Percentiles rank a stretch among this genome's conserved stretches.
Conservation (phyloP, 2,888 invertebrate genomes). For the Stenolophus ochropezus region DNA sequence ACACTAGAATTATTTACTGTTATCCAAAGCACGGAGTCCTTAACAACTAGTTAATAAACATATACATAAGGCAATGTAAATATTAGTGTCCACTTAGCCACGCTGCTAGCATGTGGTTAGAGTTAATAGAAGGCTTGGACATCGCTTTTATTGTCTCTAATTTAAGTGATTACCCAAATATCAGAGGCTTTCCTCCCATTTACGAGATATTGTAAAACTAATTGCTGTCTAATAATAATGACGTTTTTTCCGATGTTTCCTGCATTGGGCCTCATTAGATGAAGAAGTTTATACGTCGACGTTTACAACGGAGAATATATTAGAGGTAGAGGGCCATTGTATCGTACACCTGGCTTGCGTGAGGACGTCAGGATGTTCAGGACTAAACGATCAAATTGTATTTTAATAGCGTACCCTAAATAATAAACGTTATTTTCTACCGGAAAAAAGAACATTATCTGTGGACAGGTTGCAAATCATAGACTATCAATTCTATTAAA, state of each 20-base stretch:
- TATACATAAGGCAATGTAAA: conserved; percentile 28
- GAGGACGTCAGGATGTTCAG: conserved; percentile 37
- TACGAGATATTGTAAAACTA: conserved; percentile 51
- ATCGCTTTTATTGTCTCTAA: conserved; percentile 41
- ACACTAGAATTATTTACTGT: conserved; percentile 14
- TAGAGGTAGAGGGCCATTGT: neutral
- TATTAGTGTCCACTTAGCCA: conserved; percentile 23
- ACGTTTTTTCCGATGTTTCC: conserved; percentile 50
- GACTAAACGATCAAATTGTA: conserved; percentile 57
- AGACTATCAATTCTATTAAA: neutral
- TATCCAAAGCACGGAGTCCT: conserved; percentile 10
- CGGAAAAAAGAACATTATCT: conserved; percentile 52
- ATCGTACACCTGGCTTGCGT: conserved; percentile 48
- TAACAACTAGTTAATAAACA: conserved; percentile 29
- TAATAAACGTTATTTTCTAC: conserved; percentile 55
- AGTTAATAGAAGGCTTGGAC: conserved; percentile 20
- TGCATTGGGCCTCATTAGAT: conserved; percentile 43
- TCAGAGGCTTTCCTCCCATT: conserved; percentile 21
- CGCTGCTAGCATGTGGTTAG: conserved; percentile 12
- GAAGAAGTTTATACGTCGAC: neutral
- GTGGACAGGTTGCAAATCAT: conserved; percentile 43
- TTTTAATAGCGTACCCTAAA: conserved; percentile 52
- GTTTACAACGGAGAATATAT: neutral
- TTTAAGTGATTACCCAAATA: conserved; percentile 41
- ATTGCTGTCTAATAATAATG: conserved; percentile 27